Conservation (phyloP, 2,888 invertebrate genomes). For the Xestobium rufovillosum region DNA sequence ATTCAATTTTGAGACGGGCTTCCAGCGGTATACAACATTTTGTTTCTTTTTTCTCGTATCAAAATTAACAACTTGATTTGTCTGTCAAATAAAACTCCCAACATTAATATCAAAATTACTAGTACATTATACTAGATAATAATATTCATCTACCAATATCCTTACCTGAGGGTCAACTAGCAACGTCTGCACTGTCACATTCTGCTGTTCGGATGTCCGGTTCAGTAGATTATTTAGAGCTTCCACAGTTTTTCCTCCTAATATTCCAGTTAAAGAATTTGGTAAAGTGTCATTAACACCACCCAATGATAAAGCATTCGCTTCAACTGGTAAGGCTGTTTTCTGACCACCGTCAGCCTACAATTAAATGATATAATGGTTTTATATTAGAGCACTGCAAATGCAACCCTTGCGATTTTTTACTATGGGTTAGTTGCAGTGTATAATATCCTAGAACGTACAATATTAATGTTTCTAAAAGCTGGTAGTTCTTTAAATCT, state of each 20-base stretch:
- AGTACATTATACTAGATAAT: too few relatives aligned
- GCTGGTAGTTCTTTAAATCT: too few relatives aligned
- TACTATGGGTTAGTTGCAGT: slow-evolving; percentile 1
- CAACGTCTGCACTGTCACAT: slow-evolving; percentile 43
- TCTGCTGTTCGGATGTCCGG: slow-evolving; percentile 38
- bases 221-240: slow-evolving; percentile 53
- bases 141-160: slow-evolving; percentile 11
- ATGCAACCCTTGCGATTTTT: not conserved
- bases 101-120: too few relatives aligned
- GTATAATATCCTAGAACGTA: too few relatives aligned
- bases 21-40: slow-evolving; percentile 26
- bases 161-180: slow-evolving; percentile 57
- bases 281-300: slow-evolving; percentile 52
- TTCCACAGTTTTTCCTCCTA: slow-evolving; percentile 55
- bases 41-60: slow-evolving; percentile 16
- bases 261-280: slow-evolving; percentile 54
- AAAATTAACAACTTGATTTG: slow-evolving; percentile 28
- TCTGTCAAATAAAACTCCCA: slow-evolving; percentile 25
- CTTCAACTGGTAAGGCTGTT: slow-evolving; percentile 21
- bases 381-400: too few relatives aligned
- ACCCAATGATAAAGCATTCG: slow-evolving; percentile 32
- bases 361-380: too few relatives aligned
- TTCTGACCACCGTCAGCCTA: slow-evolving; percentile 27
- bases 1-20: slow-evolving; percentile 26
- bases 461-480: too few relatives aligned